Evolutionary conservation across 2,113 vertebrate species (phyloP).

Genomic region (Callospermophilus lateralis): DNA sequence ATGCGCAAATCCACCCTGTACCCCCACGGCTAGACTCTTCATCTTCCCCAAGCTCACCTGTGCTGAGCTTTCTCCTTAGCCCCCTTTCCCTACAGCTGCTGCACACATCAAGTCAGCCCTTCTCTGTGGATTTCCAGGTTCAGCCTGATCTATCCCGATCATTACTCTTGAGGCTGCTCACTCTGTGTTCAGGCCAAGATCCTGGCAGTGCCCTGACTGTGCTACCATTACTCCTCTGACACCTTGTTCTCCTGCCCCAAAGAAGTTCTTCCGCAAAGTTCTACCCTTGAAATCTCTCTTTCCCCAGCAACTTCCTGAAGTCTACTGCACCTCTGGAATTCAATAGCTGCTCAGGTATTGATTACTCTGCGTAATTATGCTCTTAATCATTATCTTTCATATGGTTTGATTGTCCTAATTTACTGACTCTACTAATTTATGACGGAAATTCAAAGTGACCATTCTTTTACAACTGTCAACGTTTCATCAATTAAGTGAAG

Average conservation of each 20-base stretch:
- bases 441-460: not conserved
- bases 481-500: not conserved
- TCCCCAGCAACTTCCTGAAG: not conserved
- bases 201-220: not conserved
- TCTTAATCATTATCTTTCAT: not conserved
- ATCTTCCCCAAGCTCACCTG: accelerated
- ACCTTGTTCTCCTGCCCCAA: not conserved
- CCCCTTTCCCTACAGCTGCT: not conserved
- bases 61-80: not conserved
- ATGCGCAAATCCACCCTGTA: accelerated
- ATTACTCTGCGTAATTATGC: not conserved
- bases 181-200: not conserved
- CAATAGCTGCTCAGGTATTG: not conserved
- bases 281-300: too few relatives aligned
- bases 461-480: not conserved
- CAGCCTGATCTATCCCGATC: not conserved
- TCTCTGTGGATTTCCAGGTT: not conserved
- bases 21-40: accelerated
- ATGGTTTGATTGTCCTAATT: not conserved
- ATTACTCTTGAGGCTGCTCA: not conserved
- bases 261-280: not conserved
- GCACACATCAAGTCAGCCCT: too few relatives aligned
- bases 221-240: too few relatives aligned
- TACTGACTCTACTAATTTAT: not conserved
- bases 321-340: not conserved